A percentile compares a stretch with the other conserved stretches of the same genome.
phyloP scores from a whole-genome alignment of 2,888 invertebrate species.

The Lycia hirtaria region DNA sequence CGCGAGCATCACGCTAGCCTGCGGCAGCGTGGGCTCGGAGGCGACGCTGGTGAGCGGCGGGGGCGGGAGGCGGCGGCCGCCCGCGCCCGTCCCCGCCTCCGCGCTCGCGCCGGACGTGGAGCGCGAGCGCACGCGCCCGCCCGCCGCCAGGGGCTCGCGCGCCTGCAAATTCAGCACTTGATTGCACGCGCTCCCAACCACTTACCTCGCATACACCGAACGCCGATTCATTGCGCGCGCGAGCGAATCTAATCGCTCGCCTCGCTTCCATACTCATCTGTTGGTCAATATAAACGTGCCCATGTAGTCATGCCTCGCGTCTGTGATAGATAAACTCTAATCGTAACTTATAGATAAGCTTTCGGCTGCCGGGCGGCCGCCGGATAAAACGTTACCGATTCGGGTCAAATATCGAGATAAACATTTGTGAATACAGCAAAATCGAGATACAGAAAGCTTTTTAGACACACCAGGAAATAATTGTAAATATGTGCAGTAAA shows the following conservation, averaged over 20 bases:
- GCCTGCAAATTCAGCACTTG: slow-evolving; percentile 57
- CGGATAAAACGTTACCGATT: slow-evolving; percentile 15
- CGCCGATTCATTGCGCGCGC: slow-evolving; percentile 51
- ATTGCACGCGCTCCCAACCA: slow-evolving; percentile 45
- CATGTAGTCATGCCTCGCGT: slow-evolving; percentile 50
- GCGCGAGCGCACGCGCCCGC: slow-evolving; percentile 71
- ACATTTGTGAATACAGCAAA: slow-evolving; percentile 19
- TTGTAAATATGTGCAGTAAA: slow-evolving; percentile 9
- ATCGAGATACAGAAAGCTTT: slow-evolving; percentile 8
- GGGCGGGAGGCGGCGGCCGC: slow-evolving; percentile 61
- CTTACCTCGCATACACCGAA: slow-evolving; percentile 51
- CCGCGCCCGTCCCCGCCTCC: slow-evolving; percentile 52
- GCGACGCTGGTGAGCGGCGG: slow-evolving; percentile 90
- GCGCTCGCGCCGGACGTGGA: slow-evolving; percentile 68
- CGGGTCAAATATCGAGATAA: slow-evolving; percentile 9
- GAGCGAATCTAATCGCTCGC: slow-evolving; percentile 53
- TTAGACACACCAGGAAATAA: slow-evolving; percentile 1
- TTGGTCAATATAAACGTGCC: slow-evolving; percentile 58
- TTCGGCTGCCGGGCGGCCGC: slow-evolving; percentile 15
- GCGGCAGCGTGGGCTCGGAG: slow-evolving; percentile 90
- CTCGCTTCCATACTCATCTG: slow-evolving; percentile 56
- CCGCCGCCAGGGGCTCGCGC: slow-evolving; percentile 62
- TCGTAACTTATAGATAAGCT: slow-evolving; percentile 29
- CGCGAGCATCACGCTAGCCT: slow-evolving; percentile 91
- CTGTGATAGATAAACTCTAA: slow-evolving; percentile 38